Conservation (phyloP, 1,140 invertebrate genomes). For the Trialeurodes vaporariorum region DNA sequence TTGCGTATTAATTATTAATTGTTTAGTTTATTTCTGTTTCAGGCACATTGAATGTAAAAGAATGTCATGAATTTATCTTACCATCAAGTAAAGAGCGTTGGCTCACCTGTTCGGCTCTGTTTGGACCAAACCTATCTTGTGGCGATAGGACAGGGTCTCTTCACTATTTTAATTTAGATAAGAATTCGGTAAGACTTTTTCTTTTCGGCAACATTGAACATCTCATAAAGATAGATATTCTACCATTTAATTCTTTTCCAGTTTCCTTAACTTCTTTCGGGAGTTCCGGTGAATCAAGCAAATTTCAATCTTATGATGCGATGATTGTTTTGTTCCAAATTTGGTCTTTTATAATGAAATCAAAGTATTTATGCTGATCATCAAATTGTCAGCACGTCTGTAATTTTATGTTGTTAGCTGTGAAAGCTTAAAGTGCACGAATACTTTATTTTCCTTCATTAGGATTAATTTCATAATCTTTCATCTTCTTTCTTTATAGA, state of each 20-base stretch:
- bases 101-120: constrained; percentile 43
- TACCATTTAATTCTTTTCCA: neutral
- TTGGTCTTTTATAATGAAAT: too few species aligned
- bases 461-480: too few species aligned
- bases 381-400: too few species aligned
- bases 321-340: too few species aligned
- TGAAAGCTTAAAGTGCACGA: too few species aligned
- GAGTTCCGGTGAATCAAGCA: neutral
- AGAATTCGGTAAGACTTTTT: constrained; percentile 6
- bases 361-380: too few species aligned
- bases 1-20: too few species aligned
- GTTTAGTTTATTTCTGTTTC: too few species aligned
- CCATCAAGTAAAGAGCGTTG: constrained; percentile 56
- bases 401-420: too few species aligned
- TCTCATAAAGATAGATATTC: neutral
- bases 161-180: constrained; percentile 39
- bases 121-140: constrained; percentile 42
- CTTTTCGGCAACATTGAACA: neutral
- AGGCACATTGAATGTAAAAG: constrained; percentile 25
- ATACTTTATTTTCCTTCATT: too few species aligned
- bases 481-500: too few species aligned
- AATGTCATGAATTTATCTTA: constrained; percentile 38
- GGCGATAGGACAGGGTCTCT: constrained; percentile 61
- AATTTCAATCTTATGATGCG: too few species aligned
- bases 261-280: neutral